These are phyloP conservation scores for Chionoecetes opilio DNA, from an alignment of 1,140 invertebrate genomes.

Conservation along the genomic window DNA sequence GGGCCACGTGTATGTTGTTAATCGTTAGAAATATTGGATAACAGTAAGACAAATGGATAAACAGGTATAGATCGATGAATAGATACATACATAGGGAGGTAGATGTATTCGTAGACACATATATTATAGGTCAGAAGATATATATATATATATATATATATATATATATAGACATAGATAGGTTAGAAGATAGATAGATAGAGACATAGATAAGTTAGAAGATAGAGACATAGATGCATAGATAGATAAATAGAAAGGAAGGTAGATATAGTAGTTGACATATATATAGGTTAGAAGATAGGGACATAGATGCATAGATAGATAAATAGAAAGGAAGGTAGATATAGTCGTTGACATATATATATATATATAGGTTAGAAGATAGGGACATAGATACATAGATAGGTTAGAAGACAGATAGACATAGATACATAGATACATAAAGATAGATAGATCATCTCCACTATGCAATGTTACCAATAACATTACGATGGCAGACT, in stretches of 20 bases:
- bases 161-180: not conserved
- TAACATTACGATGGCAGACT: not conserved
- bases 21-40: no score
- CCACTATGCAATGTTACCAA: not conserved
- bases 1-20: no score
- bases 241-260: constrained; percentile 14
- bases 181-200: not conserved
- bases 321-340: not conserved
- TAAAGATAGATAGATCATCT: not conserved
- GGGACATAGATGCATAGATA: not conserved
- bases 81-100: no score
- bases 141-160: no score
- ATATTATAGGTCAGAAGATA: no score
- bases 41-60: no score
- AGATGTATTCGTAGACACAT: no score
- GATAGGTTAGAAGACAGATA: not conserved
- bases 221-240: not conserved
- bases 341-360: not conserved
- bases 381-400: not conserved
- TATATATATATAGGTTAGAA: not conserved
- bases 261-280: constrained; percentile 21
- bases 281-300: not conserved
- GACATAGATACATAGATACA: not conserved
- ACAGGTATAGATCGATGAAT: no score
- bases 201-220: not conserved